Percentiles rank a stretch among this genome's conserved stretches.
phyloP scores from a whole-genome alignment of 2,113 vertebrate species.

The Toxotes jaculatrix region DNA sequence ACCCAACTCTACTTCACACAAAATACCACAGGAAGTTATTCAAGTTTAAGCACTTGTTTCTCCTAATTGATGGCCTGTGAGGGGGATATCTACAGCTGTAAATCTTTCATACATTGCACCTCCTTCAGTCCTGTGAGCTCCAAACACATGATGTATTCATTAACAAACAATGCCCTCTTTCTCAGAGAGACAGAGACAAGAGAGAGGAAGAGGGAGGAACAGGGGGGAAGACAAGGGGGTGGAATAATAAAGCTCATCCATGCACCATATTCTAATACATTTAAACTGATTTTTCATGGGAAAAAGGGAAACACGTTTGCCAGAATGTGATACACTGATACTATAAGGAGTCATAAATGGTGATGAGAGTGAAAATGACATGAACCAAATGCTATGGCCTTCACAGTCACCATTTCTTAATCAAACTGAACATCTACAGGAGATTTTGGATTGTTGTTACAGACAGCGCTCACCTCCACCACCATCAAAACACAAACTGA shows the following conservation, averaged over 20 bases:
- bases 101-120: conserved; percentile 38
- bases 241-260: conserved; percentile 32
- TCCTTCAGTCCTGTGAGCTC: conserved; percentile 18
- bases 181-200: conserved; percentile 44
- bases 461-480: too few relatives aligned
- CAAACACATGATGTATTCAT: conserved; percentile 63
- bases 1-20: neutral
- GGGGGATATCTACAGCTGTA: conserved; percentile 24
- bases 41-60: conserved; percentile 19
- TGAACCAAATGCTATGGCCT: neutral
- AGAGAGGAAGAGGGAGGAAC: neutral
- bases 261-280: conserved; percentile 44
- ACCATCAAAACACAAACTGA: neutral
- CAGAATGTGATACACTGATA: neutral
- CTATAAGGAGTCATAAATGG: neutral
- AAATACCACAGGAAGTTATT: conserved; percentile 11
- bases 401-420: neutral
- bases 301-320: neutral
- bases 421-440: neutral
- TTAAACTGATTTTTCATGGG: conserved; percentile 48
- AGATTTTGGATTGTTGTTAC: neutral
- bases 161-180: conserved; percentile 69
- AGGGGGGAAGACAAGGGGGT: conserved; percentile 7
- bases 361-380: neutral
- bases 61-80: conserved; percentile 34